These are phyloP conservation scores for Anthrax anthrax DNA, from an alignment of 2,888 invertebrate species.

Conservation along the genomic window DNA sequence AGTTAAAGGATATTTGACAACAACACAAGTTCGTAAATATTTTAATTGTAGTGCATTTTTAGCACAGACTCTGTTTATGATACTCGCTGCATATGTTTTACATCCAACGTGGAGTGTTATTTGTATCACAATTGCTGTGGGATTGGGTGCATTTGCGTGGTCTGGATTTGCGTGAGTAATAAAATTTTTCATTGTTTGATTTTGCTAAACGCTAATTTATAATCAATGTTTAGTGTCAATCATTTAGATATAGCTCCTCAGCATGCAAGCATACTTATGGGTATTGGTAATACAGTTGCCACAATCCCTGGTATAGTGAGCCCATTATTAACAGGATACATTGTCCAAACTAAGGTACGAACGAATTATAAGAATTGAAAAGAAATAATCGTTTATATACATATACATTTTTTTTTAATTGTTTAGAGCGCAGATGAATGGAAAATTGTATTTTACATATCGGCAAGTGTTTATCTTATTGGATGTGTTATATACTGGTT, in stretches of 20 bases:
- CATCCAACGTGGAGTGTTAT: conserved; percentile 55
- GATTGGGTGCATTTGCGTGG: conserved; percentile 86
- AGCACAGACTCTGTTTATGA: conserved; percentile 73
- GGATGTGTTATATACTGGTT: conserved; percentile 73
- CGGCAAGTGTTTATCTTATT: conserved; percentile 65
- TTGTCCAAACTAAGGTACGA: conserved; percentile 56
- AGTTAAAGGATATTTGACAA: conserved; percentile 45
- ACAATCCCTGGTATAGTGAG: conserved; percentile 87
- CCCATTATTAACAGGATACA: conserved; percentile 64
- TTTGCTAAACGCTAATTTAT: not conserved
- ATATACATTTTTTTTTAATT: conserved; percentile 12
- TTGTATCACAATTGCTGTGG: conserved; percentile 78
- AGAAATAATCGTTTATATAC: not conserved
- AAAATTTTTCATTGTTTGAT: not conserved
- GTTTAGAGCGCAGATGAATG: conserved; percentile 63
- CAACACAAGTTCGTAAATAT: conserved; percentile 58
- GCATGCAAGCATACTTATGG: conserved; percentile 84
- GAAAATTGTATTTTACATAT: conserved; percentile 75
- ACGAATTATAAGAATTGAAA: not conserved
- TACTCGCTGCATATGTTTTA: conserved; percentile 60
- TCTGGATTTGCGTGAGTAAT: conserved; percentile 65
- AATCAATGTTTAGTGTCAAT: conserved; percentile 44
- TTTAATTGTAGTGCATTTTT: conserved; percentile 64
- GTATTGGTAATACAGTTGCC: conserved; percentile 78
- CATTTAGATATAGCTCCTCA: conserved; percentile 85